Evolutionary conservation across 2,888 invertebrate genomes (phyloP).

Genomic region (Hirtodrosophila alboralis): DNA sequence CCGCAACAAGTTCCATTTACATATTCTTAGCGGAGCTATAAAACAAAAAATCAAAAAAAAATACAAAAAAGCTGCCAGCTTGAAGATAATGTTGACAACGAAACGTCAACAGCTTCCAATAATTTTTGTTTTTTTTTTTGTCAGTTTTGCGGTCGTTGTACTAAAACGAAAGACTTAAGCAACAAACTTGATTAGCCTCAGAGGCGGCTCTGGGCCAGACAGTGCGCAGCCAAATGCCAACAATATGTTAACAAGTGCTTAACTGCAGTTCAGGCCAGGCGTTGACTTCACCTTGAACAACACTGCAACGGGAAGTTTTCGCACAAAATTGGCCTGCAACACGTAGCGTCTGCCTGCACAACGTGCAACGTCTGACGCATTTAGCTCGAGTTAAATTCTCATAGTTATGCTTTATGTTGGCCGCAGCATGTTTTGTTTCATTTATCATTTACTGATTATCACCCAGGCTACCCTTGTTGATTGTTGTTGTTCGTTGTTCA

Average conservation of each 20-base stretch:
- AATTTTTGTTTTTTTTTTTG: too few relatives aligned
- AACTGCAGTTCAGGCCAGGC: constrained; percentile 66
- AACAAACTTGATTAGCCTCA: constrained; percentile 43
- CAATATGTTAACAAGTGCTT: constrained; percentile 81
- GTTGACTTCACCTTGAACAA: constrained; percentile 69
- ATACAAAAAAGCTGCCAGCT: constrained; percentile 17
- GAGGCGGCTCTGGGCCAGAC: constrained; percentile 18
- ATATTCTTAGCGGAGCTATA: constrained; percentile 42
- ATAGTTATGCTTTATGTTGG: constrained; percentile 53
- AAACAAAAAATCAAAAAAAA: too few relatives aligned
- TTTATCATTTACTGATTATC: constrained; percentile 80
- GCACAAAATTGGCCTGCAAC: constrained; percentile 31
- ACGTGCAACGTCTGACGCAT: constrained; percentile 43
- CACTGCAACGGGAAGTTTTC: constrained; percentile 24
- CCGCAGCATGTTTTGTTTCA: constrained; percentile 64
- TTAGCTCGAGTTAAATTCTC: constrained; percentile 70
- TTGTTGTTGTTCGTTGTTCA: constrained; percentile 10
- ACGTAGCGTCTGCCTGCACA: constrained; percentile 26
- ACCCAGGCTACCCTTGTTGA: constrained; percentile 62
- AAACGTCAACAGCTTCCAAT: constrained; percentile 74
- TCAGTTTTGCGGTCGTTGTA: too few relatives aligned
- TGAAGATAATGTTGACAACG: constrained; percentile 73
- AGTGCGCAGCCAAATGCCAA: constrained; percentile 67
- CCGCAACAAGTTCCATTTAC: constrained; percentile 62
- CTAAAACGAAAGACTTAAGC: constrained; percentile 65